Conservation (phyloP, 2,888 invertebrate species). For the Arenicola marina region DNA sequence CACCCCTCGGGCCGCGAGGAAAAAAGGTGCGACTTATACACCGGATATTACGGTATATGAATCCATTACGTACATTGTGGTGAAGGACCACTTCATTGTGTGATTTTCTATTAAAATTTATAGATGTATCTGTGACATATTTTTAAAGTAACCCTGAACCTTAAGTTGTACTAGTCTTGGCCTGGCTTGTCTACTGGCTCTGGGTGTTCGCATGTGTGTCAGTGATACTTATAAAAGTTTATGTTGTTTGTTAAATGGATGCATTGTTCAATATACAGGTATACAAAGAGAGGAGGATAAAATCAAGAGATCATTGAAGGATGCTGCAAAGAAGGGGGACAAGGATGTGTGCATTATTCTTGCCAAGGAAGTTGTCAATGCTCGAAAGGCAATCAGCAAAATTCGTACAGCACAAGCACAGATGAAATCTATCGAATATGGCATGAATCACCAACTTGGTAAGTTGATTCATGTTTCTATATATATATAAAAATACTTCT, state of each 20-base stretch:
- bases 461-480: no score
- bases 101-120: background rate
- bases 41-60: no score
- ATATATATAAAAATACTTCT: no score
- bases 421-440: constrained; percentile 91
- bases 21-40: no score
- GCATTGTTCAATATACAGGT: constrained; percentile 63
- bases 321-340: constrained; percentile 93
- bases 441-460: constrained; percentile 90
- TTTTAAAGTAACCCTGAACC: background rate
- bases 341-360: constrained; percentile 90
- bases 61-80: no score
- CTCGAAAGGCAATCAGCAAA: constrained; percentile 82
- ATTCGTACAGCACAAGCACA: constrained; percentile 97
- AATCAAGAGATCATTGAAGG: constrained; percentile 89
- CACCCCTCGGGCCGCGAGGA: no score
- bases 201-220: no score
- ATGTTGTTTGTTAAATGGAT: background rate
- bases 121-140: background rate
- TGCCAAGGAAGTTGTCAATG: constrained; percentile 88
- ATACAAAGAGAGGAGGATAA: constrained; percentile 98
- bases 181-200: no score
- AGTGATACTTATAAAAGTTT: background rate
- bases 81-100: no score
- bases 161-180: no score